These are phyloP conservation scores for Platycheirus rosarum DNA, from an alignment of 2,888 invertebrate species.

Conservation along the genomic window DNA sequence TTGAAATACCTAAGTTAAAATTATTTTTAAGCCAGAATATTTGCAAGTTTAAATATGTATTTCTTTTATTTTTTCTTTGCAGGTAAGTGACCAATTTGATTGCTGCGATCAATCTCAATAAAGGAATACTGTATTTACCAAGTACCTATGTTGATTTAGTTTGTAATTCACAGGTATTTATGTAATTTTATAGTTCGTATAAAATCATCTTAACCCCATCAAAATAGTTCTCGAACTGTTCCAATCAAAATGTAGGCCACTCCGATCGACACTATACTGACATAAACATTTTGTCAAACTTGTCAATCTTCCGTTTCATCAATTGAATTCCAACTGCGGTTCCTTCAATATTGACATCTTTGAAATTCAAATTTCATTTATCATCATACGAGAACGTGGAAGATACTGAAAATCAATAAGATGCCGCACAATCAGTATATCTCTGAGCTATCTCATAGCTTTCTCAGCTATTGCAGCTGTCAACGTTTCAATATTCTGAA, in stretches of 20 bases:
- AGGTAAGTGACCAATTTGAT: constrained; percentile 24
- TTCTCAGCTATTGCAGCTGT: constrained; percentile 43
- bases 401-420: constrained; percentile 43
- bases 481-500: constrained; percentile 49
- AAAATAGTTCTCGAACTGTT: constrained; percentile 3
- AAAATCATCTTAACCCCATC: too few species aligned
- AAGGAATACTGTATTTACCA: too few species aligned
- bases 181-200: too few species aligned
- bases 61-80: constrained; percentile 2
- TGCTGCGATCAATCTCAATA: not conserved
- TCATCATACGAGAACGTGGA: constrained; percentile 31
- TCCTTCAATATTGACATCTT: not conserved
- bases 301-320: constrained; percentile 35
- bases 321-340: not conserved
- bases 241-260: constrained; percentile 16
- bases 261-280: not conserved
- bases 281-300: constrained; percentile 33
- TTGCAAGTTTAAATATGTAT: too few species aligned
- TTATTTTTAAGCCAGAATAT: too few species aligned
- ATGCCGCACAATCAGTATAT: constrained; percentile 30
- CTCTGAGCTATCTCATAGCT: too few species aligned
- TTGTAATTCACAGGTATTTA: too few species aligned
- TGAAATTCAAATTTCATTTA: constrained; percentile 37
- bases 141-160: too few species aligned
- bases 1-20: too few species aligned